Evolutionary conservation across 2,113 vertebrate species (phyloP).

Genomic region (Catagonus wagneri): DNA sequence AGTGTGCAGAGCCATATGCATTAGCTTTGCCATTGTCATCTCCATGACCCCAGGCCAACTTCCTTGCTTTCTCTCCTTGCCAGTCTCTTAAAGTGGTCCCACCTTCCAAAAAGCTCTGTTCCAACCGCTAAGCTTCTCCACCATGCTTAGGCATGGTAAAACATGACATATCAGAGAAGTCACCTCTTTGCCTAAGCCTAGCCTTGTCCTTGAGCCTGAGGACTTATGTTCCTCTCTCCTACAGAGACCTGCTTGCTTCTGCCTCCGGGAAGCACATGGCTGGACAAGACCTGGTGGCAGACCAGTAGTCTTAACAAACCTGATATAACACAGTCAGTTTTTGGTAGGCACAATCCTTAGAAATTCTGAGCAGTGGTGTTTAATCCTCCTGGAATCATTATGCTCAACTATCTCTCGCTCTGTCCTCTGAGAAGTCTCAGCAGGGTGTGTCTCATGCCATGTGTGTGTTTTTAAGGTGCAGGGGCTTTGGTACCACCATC

Average conservation of each 20-base stretch:
- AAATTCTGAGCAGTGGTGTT: neutral
- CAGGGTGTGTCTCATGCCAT: neutral
- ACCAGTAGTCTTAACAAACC: neutral
- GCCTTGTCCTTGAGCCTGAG: neutral
- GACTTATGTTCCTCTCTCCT: neutral
- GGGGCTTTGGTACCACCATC: neutral
- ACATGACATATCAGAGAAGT: neutral
- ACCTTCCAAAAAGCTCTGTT: constrained; percentile 16
- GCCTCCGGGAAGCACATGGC: neutral
- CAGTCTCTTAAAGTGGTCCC: neutral
- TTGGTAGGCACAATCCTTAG: constrained; percentile 33
- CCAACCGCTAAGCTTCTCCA: neutral
- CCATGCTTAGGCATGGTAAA: neutral
- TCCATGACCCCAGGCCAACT: fast-evolving
- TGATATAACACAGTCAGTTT: neutral
- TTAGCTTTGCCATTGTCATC: neutral
- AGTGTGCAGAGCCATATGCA: neutral
- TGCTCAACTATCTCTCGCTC: constrained; percentile 50
- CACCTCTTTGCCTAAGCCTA: neutral
- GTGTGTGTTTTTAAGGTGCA: neutral
- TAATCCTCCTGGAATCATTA: constrained; percentile 58
- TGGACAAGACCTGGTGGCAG: neutral
- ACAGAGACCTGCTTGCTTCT: neutral
- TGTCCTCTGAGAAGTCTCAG: constrained; percentile 53
- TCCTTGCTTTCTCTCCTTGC: neutral